Evolutionary conservation across 2,888 invertebrate species (phyloP).

Genomic region (Camponotus fellah): DNA sequence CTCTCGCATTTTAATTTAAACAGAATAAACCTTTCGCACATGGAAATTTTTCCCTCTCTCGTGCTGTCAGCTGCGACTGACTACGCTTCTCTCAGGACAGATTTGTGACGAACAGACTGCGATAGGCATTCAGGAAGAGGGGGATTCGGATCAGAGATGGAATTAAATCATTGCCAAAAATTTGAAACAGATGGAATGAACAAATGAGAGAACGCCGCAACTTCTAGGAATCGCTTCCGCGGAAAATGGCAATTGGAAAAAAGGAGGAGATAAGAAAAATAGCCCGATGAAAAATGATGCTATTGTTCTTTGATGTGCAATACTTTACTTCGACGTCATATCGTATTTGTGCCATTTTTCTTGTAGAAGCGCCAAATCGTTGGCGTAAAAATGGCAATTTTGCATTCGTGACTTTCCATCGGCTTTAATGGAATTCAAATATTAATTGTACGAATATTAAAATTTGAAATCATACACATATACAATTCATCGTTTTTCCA

Average conservation of each 20-base stretch:
- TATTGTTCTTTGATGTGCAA: slow-evolving; percentile 13
- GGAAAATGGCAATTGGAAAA: not conserved
- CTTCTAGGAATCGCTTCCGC: not conserved
- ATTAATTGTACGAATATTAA: slow-evolving; percentile 11
- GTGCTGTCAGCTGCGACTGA: slow-evolving; percentile 68
- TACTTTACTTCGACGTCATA: slow-evolving; percentile 1
- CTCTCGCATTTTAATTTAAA: slow-evolving; percentile 49
- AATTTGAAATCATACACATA: slow-evolving; percentile 11
- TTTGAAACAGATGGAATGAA: slow-evolving; percentile 1
- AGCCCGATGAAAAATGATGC: not conserved
- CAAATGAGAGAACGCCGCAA: not conserved
- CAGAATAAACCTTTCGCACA: slow-evolving; percentile 48
- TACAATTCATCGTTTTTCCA: not conserved
- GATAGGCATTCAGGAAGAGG: slow-evolving; percentile 13
- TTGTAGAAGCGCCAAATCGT: not conserved
- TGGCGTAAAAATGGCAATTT: not conserved
- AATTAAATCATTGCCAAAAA: slow-evolving; percentile 42
- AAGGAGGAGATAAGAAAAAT: not conserved
- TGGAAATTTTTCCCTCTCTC: slow-evolving; percentile 65
- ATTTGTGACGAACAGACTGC: slow-evolving; percentile 38
- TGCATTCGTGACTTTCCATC: not conserved
- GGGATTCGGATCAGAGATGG: slow-evolving; percentile 25
- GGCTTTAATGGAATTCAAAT: not conserved
- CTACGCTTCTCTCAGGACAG: slow-evolving; percentile 58
- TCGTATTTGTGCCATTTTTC: not conserved